Percentiles rank a stretch among this genome's conserved stretches.
Conservation (phyloP, 2,113 vertebrate genomes). For the Gymnorhina tibicen region DNA sequence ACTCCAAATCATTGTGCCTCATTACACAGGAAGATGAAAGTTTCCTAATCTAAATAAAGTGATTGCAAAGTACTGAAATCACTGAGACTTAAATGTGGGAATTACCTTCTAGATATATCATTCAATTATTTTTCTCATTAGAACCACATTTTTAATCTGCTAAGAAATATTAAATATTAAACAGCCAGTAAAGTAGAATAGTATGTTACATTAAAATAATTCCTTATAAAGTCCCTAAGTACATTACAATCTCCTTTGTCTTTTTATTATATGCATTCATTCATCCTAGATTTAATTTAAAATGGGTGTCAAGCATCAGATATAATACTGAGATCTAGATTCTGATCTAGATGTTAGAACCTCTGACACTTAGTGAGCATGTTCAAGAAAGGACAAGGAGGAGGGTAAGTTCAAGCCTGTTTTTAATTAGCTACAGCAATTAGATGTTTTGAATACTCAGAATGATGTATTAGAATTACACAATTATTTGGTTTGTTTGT, state of each 20-base stretch:
- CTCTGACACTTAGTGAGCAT: not conserved
- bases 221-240: not conserved
- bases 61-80: not conserved
- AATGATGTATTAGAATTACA: conserved; percentile 30
- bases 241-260: not conserved
- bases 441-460: conserved; percentile 1
- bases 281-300: not conserved
- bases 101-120: conserved; percentile 2
- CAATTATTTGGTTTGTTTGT: conserved; percentile 45
- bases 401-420: not conserved
- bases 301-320: not conserved
- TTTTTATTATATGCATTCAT: not conserved
- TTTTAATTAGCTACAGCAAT: conserved; percentile 45
- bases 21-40: not conserved
- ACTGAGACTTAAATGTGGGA: not conserved
- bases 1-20: not conserved
- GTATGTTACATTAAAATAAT: not conserved
- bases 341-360: not conserved
- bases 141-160: conserved; percentile 9
- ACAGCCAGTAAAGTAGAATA: not conserved
- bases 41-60: not conserved
- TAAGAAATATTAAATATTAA: conserved; percentile 23
- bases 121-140: conserved; percentile 40
- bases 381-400: not conserved
- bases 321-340: not conserved